A percentile compares a stretch with the other conserved stretches of the same genome.
Conservation (phyloP, 2,888 invertebrate genomes). For the Acleris literana region DNA sequence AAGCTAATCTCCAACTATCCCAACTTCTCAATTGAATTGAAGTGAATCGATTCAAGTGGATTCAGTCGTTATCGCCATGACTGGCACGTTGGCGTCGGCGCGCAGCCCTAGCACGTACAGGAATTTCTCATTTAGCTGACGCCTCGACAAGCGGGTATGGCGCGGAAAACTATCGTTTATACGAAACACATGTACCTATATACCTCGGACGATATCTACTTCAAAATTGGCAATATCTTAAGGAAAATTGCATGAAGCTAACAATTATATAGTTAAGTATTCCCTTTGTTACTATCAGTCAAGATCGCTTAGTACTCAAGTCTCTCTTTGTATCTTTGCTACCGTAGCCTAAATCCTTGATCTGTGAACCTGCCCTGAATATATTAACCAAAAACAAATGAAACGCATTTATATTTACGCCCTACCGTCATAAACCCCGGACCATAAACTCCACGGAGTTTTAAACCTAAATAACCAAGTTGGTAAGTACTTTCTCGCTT, state of each 20-base stretch:
- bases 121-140: slow-evolving; percentile 72
- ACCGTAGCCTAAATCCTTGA: too few relatives aligned
- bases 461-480: slow-evolving; percentile 16
- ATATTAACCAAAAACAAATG: too few relatives aligned
- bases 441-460: slow-evolving; percentile 10
- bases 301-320: too few relatives aligned
- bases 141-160: slow-evolving; percentile 30
- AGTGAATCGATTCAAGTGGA: slow-evolving; percentile 31
- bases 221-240: slow-evolving; percentile 1
- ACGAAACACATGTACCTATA: slow-evolving; percentile 15
- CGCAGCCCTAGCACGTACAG: slow-evolving; percentile 51
- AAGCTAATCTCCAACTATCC: slow-evolving; percentile 26
- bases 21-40: slow-evolving; percentile 28
- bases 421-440: neutral
- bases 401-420: too few relatives aligned
- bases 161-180: slow-evolving; percentile 26
- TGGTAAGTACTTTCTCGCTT: slow-evolving; percentile 21
- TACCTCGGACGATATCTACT: neutral
- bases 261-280: too few relatives aligned
- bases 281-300: too few relatives aligned
- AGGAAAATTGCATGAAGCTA: neutral
- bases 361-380: too few relatives aligned
- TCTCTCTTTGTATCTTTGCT: too few relatives aligned
- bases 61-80: slow-evolving; percentile 35
- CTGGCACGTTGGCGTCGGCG: slow-evolving; percentile 17